Conservation (phyloP, 2,888 invertebrate genomes). For the Hermodice carunculata region DNA sequence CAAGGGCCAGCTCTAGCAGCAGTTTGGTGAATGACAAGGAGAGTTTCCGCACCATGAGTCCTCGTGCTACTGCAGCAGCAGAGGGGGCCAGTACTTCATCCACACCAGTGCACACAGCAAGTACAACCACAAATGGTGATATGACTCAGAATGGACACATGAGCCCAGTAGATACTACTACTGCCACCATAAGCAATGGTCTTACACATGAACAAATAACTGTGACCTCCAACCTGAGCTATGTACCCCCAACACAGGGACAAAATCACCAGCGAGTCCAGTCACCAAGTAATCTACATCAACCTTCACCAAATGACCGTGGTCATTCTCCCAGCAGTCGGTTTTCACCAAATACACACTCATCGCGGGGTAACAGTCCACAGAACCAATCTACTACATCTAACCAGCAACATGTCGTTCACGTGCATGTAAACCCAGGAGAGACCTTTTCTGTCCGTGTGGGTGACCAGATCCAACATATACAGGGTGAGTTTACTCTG, state of each 20-base stretch:
- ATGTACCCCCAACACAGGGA: neutral
- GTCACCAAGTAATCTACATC: neutral
- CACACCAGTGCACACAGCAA: too few species aligned
- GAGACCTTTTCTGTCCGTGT: slow-evolving; percentile 82
- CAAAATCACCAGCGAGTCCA: too few species aligned
- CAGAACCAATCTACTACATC: slow-evolving; percentile 3
- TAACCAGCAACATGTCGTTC: slow-evolving; percentile 76
- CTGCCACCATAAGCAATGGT: slow-evolving; percentile 6
- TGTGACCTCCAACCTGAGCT: neutral
- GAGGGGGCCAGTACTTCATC: too few species aligned
- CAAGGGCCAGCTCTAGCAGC: too few species aligned
- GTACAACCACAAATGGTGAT: neutral
- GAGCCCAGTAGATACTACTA: slow-evolving; percentile 19
- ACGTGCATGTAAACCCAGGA: slow-evolving; percentile 83
- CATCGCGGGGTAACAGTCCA: slow-evolving; percentile 19
- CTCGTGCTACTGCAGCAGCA: too few species aligned
- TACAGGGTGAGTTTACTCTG: slow-evolving; percentile 77
- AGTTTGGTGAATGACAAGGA: too few species aligned
- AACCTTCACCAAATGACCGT: neutral
- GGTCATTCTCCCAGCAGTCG: slow-evolving; percentile 19
- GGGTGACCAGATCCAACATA: slow-evolving; percentile 81
- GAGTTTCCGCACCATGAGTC: too few species aligned
- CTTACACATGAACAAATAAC: slow-evolving; percentile 1
- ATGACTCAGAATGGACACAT: slow-evolving; percentile 25
- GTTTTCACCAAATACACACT: slow-evolving; percentile 15